Evolutionary conservation across 2,797 vertebrate genomes (phyloP).

Genomic region (Spatula versicolor): DNA sequence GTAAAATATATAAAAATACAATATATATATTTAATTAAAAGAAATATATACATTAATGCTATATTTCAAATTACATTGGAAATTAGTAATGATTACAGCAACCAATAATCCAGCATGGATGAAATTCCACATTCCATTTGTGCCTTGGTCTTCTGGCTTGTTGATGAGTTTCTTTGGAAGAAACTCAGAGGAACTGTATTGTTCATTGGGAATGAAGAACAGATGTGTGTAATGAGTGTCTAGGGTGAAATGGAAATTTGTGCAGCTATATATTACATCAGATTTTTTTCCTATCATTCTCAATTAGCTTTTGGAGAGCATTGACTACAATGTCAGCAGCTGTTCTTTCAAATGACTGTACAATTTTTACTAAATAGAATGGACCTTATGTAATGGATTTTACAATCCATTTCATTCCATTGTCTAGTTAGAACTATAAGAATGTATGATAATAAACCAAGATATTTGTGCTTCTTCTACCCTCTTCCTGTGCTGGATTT

Average conservation of each 20-base stretch:
- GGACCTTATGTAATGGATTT: neutral
- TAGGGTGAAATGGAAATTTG: conserved; percentile 64
- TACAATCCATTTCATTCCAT: conserved; percentile 13
- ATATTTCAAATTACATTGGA: neutral
- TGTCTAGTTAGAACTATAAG: conserved; percentile 43
- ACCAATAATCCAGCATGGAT: neutral
- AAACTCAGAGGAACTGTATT: conserved; percentile 39
- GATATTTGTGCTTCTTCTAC: neutral
- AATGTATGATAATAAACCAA: neutral
- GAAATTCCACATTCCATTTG: conserved; percentile 15
- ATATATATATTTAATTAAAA: neutral
- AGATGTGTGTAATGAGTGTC: conserved; percentile 65
- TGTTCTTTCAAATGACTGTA: conserved; percentile 62
- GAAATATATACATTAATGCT: neutral
- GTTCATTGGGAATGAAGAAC: conserved; percentile 58
- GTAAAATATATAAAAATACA: neutral
- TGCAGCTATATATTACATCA: conserved; percentile 44
- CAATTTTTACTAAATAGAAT: conserved; percentile 51
- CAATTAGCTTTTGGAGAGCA: conserved; percentile 63
- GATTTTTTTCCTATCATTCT: conserved; percentile 48
- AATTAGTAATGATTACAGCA: neutral
- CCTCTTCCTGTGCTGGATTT: neutral
- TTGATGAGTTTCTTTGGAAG: conserved; percentile 29
- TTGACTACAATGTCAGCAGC: conserved; percentile 64
- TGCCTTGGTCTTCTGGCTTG: neutral